Conservation (phyloP, 1,140 invertebrate genomes). For the Laodelphax striatellus region DNA sequence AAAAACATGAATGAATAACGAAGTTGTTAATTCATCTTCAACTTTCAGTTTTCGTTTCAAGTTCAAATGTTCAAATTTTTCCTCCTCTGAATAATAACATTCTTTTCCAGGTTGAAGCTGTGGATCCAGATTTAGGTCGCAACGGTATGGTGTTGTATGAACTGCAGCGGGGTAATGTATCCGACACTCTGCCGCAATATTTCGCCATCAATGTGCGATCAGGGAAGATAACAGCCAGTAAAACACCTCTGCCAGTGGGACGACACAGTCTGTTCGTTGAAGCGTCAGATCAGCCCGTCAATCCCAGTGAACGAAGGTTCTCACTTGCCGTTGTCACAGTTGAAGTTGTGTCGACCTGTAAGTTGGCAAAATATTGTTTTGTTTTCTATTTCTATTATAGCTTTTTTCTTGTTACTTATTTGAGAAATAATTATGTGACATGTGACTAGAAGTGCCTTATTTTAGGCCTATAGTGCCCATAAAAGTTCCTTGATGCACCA, state of each 20-base stretch:
- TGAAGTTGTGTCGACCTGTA: conserved; percentile 43
- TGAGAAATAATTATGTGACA: too few relatives aligned
- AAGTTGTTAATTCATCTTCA: too few relatives aligned
- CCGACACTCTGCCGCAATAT: conserved; percentile 40
- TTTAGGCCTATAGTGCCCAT: too few relatives aligned
- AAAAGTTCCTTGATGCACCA: too few relatives aligned
- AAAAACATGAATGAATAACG: too few relatives aligned
- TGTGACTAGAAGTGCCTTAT: too few relatives aligned
- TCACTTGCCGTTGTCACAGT: conserved; percentile 73
- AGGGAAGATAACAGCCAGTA: conserved; percentile 55
- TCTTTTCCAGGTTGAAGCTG: conserved; percentile 44
- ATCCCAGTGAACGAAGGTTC: conserved; percentile 66
- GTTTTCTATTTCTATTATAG: too few relatives aligned
- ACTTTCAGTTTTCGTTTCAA: too few relatives aligned
- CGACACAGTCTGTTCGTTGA: conserved; percentile 69
- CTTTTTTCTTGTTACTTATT: too few relatives aligned
- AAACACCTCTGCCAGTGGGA: conserved; percentile 49
- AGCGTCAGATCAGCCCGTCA: conserved; percentile 65
- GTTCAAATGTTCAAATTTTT: too few relatives aligned
- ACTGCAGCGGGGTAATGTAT: conserved; percentile 55
- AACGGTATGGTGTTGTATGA: conserved; percentile 71
- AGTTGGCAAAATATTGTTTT: not conserved
- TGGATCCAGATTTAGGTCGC: conserved; percentile 66
- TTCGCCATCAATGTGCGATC: conserved; percentile 59
- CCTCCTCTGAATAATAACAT: too few relatives aligned